These are phyloP conservation scores for Drosophila takahashii DNA, from an alignment of 1,140 invertebrate species.

Conservation along the genomic window DNA sequence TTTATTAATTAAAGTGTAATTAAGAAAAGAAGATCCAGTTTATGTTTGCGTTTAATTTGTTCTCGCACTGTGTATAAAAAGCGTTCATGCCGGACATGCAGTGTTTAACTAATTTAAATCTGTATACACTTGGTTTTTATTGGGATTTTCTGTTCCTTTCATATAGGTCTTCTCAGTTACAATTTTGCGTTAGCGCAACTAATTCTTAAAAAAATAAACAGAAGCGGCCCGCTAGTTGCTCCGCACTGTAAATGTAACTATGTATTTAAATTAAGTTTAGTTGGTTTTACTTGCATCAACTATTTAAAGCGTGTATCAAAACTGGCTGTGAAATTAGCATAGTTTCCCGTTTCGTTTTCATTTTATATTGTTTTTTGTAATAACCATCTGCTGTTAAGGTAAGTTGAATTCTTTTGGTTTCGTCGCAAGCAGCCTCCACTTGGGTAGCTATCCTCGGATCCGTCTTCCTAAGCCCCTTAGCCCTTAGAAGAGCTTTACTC, in stretches of 20 bases:
- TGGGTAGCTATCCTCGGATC: slow-evolving; percentile 9
- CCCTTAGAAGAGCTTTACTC: slow-evolving; percentile 94
- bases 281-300: slow-evolving; percentile 52
- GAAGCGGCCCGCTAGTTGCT: slow-evolving; percentile 48
- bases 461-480: not conserved
- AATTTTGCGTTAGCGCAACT: slow-evolving; percentile 76
- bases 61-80: slow-evolving; percentile 51
- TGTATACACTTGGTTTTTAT: slow-evolving; percentile 58
- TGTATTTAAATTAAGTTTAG: slow-evolving; percentile 58
- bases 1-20: slow-evolving; percentile 36
- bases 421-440: slow-evolving; percentile 64
- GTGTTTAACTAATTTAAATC: slow-evolving; percentile 65
- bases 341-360: slow-evolving; percentile 56
- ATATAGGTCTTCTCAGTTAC: slow-evolving; percentile 66
- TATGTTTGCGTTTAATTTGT: slow-evolving; percentile 21
- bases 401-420: slow-evolving; percentile 79
- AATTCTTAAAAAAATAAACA: slow-evolving; percentile 82
- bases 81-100: slow-evolving; percentile 57
- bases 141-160: slow-evolving; percentile 42
- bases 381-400: slow-evolving; percentile 55
- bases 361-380: slow-evolving; percentile 32
- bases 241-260: slow-evolving; percentile 73
- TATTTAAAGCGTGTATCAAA: slow-evolving; percentile 83
- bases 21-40: slow-evolving; percentile 33
- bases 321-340: slow-evolving; percentile 82